Conservation (phyloP, 2,888 invertebrate species). For the Ophioninae sp. region DNA sequence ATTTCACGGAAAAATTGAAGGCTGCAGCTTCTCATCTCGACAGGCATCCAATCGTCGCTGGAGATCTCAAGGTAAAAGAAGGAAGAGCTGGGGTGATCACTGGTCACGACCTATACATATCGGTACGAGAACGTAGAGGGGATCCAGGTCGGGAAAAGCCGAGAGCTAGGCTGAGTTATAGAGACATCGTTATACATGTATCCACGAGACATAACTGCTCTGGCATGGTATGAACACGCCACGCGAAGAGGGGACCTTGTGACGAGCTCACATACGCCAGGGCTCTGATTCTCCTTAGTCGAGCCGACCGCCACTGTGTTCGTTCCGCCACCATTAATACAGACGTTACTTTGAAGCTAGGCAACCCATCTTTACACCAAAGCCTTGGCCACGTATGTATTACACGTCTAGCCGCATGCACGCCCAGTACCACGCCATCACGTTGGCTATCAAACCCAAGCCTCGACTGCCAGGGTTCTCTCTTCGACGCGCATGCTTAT, state of each 20-base stretch:
- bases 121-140: not conserved
- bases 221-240: conserved; percentile 55
- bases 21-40: not conserved
- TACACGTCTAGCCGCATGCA: not conserved
- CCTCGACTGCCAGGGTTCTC: conserved; percentile 30
- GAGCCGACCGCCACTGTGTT: conserved; percentile 49
- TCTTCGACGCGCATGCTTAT: conserved; percentile 60
- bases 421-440: not conserved
- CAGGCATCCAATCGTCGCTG: not conserved
- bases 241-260: conserved; percentile 17
- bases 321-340: conserved; percentile 62
- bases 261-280: conserved; percentile 28
- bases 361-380: conserved; percentile 25
- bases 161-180: conserved; percentile 9
- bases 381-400: conserved; percentile 15
- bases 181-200: conserved; percentile 42
- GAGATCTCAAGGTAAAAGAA: not conserved
- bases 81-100: not conserved
- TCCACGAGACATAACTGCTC: conserved; percentile 47
- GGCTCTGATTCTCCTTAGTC: conserved; percentile 41
- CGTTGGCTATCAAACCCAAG: conserved; percentile 5
- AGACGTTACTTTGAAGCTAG: conserved; percentile 63
- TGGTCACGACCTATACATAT: not conserved
- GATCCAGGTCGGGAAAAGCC: conserved; percentile 4
- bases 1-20: not conserved